These are phyloP conservation scores for Aurelia coerulea DNA, from an alignment of 30 jellyfish, hydroid and myxozoan species.

Conservation along the genomic window DNA sequence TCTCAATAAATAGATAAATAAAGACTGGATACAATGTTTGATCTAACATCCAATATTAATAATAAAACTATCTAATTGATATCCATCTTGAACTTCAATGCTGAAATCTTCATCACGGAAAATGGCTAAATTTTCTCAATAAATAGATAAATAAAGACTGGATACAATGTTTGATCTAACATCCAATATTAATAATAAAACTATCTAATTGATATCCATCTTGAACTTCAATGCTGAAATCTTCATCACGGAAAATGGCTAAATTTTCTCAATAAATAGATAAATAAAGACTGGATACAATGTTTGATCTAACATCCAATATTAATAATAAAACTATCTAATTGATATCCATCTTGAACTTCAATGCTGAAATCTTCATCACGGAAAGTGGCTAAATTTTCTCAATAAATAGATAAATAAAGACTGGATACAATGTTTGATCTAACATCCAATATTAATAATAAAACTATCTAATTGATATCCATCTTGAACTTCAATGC, in stretches of 20 bases:
- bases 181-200: slow-evolving; percentile 4
- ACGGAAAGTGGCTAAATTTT: not conserved
- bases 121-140: not conserved
- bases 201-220: slow-evolving; percentile 19
- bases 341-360: not conserved
- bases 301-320: slow-evolving; percentile 6
- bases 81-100: not conserved
- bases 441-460: slow-evolving; percentile 20
- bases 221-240: not conserved
- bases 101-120: not conserved
- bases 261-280: not conserved
- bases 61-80: slow-evolving; percentile 6
- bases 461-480: slow-evolving; percentile 14
- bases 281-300: too few species aligned
- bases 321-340: slow-evolving; percentile 15
- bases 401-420: too few species aligned
- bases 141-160: too few species aligned
- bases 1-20: too few species aligned
- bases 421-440: too few species aligned
- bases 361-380: not conserved
- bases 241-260: not conserved
- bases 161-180: not conserved
- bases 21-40: too few species aligned
- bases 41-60: slow-evolving; percentile 21
- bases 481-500: not conserved